Conservation (phyloP, 2,888 invertebrate species). For the Podotricha telesiphe region DNA sequence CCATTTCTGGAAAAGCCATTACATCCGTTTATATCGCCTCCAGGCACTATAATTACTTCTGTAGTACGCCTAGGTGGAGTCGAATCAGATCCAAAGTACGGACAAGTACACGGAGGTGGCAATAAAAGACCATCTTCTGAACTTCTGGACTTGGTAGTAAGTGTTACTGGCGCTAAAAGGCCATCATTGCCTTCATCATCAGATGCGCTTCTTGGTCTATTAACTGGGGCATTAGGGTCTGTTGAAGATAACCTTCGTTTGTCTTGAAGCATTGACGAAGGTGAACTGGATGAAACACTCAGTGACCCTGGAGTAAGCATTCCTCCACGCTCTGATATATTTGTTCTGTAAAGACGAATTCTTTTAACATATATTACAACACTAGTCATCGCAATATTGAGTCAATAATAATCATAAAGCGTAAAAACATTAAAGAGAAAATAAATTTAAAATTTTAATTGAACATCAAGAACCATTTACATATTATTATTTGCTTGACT, state of each 20-base stretch:
- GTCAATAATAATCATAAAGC: neutral
- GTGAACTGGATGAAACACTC: slow-evolving; percentile 77
- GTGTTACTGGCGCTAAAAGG: slow-evolving; percentile 64
- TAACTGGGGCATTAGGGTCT: slow-evolving; percentile 64
- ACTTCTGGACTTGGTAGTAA: slow-evolving; percentile 74
- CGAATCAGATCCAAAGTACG: slow-evolving; percentile 89
- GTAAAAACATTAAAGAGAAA: neutral
- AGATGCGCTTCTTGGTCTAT: slow-evolving; percentile 74
- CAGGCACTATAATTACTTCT: slow-evolving; percentile 80
- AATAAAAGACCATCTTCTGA: slow-evolving; percentile 82
- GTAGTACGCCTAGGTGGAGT: slow-evolving; percentile 78
- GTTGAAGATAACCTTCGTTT: slow-evolving; percentile 69
- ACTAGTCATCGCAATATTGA: neutral
- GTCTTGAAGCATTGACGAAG: slow-evolving; percentile 77
- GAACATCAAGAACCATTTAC: slow-evolving; percentile 15
- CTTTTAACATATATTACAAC: slow-evolving; percentile 3
- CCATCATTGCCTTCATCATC: slow-evolving; percentile 75
- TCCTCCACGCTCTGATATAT: slow-evolving; percentile 72
- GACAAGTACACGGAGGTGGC: slow-evolving; percentile 91
- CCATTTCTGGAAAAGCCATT: slow-evolving; percentile 70
- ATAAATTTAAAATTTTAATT: slow-evolving; percentile 13
- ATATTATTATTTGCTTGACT: slow-evolving; percentile 18
- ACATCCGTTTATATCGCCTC: slow-evolving; percentile 77
- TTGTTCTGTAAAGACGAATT: slow-evolving; percentile 60
- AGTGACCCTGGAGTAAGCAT: slow-evolving; percentile 76